phyloP scores from a whole-genome alignment of 1,140 invertebrate species.

The Ceratina australensis region DNA sequence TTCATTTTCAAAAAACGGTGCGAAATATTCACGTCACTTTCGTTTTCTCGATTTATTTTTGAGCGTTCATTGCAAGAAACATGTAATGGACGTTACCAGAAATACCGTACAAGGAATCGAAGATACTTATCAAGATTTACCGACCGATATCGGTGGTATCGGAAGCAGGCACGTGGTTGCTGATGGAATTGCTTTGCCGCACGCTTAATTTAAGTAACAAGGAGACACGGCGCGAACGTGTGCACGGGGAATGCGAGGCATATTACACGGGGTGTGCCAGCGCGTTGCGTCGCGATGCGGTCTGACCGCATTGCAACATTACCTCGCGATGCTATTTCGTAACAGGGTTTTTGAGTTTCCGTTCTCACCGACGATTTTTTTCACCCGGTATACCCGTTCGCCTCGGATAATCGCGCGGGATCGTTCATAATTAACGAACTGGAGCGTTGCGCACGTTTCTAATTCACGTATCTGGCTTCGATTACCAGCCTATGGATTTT shows the following conservation, averaged over 20 bases:
- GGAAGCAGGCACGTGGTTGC: slow-evolving; percentile 24
- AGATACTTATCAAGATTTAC: too few relatives aligned
- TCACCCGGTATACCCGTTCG: background rate
- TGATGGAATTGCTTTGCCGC: background rate
- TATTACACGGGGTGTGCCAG: slow-evolving; percentile 32
- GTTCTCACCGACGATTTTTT: background rate
- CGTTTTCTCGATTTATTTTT: too few relatives aligned
- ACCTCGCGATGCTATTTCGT: slow-evolving; percentile 29
- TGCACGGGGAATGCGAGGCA: slow-evolving; percentile 7
- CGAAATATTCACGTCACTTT: too few relatives aligned
- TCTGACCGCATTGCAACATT: slow-evolving; percentile 43
- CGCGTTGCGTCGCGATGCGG: slow-evolving; percentile 35
- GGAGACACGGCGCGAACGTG: background rate
- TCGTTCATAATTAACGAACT: too few relatives aligned
- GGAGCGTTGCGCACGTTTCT: too few relatives aligned
- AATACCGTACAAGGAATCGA: too few relatives aligned
- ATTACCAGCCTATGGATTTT: too few relatives aligned
- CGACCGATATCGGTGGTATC: background rate
- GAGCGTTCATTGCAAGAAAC: too few relatives aligned
- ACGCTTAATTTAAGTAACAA: background rate
- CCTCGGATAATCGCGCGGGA: too few relatives aligned
- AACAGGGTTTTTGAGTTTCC: slow-evolving; percentile 12
- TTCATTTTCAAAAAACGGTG: too few relatives aligned
- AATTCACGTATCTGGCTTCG: too few relatives aligned
- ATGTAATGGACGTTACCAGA: too few relatives aligned